Evolutionary conservation across 2,797 vertebrate species (phyloP).

Genomic region (Microchirus variegatus): DNA sequence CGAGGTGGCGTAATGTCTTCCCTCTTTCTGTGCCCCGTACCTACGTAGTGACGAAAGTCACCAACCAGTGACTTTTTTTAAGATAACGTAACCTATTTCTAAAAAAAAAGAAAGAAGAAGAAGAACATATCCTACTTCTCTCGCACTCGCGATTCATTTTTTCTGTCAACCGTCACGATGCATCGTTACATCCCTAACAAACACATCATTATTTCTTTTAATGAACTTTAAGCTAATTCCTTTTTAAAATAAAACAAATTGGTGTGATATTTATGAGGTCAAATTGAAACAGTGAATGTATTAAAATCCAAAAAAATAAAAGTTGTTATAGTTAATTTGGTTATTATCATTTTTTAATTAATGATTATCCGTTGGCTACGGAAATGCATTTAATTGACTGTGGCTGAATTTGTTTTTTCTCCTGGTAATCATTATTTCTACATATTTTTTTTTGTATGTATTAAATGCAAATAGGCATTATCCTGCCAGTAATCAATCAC

Average conservation of each 20-base stretch:
- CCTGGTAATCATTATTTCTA: slow-evolving; percentile 44
- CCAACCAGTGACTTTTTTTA: no score
- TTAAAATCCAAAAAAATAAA: slow-evolving; percentile 46
- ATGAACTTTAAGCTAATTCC: not conserved
- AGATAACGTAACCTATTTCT: no score
- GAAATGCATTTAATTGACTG: slow-evolving; percentile 39
- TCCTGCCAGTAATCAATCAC: slow-evolving; percentile 53
- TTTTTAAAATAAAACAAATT: slow-evolving; percentile 28
- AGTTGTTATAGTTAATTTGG: slow-evolving; percentile 4
- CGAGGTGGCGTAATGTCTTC: no score
- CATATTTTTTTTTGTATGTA: slow-evolving; percentile 33
- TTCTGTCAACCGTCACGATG: no score
- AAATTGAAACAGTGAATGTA: slow-evolving; percentile 46
- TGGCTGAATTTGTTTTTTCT: slow-evolving; percentile 42
- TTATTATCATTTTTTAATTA: slow-evolving; percentile 21
- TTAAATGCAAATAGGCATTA: slow-evolving; percentile 56
- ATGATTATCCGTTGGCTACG: slow-evolving; percentile 49
- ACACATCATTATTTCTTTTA: not conserved
- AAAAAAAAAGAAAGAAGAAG: no score
- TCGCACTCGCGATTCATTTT: no score
- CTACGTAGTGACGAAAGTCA: no score
- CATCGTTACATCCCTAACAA: no score
- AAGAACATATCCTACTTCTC: no score
- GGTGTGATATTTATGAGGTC: slow-evolving; percentile 50
- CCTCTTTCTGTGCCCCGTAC: no score